Evolutionary conservation across 2,113 vertebrate genomes (phyloP).

Genomic region (Chaetodon auriga): DNA sequence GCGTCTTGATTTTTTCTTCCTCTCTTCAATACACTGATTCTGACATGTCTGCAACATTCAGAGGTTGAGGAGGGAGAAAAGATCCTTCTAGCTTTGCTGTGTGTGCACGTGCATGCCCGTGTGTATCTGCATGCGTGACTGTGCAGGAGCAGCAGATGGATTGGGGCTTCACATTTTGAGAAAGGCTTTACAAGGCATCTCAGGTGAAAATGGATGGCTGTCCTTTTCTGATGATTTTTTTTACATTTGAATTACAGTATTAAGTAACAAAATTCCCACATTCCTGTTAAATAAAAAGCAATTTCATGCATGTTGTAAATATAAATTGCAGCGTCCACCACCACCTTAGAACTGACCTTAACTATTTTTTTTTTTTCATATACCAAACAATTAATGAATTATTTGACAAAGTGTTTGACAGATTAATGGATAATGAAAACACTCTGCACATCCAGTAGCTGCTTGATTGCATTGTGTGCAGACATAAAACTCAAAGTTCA

Average conservation of each 20-base stretch:
- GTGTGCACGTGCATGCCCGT: conserved; percentile 1
- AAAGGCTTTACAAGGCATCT: not conserved
- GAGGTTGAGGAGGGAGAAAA: conserved; percentile 10
- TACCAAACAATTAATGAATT: not conserved
- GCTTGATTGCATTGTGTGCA: not conserved
- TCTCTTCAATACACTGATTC: conserved; percentile 13
- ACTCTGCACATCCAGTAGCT: not conserved
- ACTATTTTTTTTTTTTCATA: not conserved
- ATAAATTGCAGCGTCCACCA: not conserved
- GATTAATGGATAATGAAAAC: not conserved
- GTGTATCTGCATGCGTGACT: conserved; percentile 11
- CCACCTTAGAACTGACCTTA: not conserved
- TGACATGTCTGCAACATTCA: conserved; percentile 42
- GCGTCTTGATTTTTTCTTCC: conserved; percentile 47
- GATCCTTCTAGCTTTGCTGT: conserved; percentile 7
- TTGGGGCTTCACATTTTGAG: not conserved
- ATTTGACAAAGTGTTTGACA: not conserved
- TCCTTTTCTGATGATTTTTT: not conserved
- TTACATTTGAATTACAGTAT: not conserved
- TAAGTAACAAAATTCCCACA: not conserved
- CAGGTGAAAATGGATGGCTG: too few species aligned
- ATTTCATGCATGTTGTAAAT: not conserved
- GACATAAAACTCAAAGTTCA: not conserved
- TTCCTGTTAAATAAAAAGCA: not conserved
- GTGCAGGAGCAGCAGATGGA: conserved; percentile 38